phyloP scores from a whole-genome alignment of 2,797 vertebrate genomes.

The Syngnathus rostellatus region DNA sequence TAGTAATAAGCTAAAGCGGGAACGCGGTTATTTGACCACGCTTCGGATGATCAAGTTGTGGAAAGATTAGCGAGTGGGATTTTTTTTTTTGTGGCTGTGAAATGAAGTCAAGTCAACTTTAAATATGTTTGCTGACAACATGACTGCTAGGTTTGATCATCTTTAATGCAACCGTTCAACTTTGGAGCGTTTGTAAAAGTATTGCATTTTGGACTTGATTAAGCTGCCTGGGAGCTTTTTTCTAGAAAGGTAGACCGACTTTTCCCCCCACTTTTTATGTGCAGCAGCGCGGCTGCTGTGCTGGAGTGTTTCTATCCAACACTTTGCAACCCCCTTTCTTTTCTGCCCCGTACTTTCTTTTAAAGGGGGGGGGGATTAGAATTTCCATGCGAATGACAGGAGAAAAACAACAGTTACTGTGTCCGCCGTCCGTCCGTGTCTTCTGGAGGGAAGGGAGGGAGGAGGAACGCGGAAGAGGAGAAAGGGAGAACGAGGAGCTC shows the following conservation, averaged over 20 bases:
- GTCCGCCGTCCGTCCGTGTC: conserved; percentile 59
- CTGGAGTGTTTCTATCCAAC: background rate
- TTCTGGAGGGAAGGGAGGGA: conserved; percentile 46
- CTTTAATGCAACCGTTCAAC: background rate
- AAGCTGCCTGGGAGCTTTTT: background rate
- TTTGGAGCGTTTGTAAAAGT: background rate
- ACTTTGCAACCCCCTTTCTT: conserved; percentile 22
- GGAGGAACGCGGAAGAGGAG: conserved; percentile 29
- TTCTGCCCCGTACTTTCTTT: conserved; percentile 53
- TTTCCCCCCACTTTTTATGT: conserved; percentile 32
- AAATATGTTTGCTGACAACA: background rate
- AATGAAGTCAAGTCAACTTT: background rate
- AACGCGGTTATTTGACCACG: background rate
- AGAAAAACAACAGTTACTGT: conserved; percentile 87
- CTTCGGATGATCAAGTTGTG: background rate
- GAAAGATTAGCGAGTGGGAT: background rate
- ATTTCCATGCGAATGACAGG: conserved; percentile 93
- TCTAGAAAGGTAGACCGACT: no score
- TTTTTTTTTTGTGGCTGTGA: no score
- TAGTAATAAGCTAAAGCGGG: background rate
- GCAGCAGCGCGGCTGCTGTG: conserved; percentile 13
- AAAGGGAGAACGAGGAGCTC: conserved; percentile 40
- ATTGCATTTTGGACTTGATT: background rate
- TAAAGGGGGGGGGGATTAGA: conserved; percentile 80
- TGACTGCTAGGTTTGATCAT: background rate